Base-by-base conservation (phyloP, 2,797 vertebrate genomes). In the Brotula barbata region DNA sequence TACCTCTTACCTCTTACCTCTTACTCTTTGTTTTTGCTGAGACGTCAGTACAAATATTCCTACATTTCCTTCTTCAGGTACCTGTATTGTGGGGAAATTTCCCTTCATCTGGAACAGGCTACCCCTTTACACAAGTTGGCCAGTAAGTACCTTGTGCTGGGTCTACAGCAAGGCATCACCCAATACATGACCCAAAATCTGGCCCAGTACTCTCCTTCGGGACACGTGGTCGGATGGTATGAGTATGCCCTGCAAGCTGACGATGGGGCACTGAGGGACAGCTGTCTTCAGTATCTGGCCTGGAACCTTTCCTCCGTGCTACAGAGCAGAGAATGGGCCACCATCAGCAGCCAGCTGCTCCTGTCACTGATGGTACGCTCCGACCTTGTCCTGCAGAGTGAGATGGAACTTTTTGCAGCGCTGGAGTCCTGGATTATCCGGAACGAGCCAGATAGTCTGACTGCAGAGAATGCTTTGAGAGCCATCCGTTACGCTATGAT, bases 401-500 rank as follows among this genome's bases (percentile, higher is more conserved):
- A 98, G 82, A 77, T 93, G 85, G 95, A 97, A 89, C 91, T 98
- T 44, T 97, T 94, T 21, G 87, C 89, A 0, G 95, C 92, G 0
- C 87, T 98, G 58, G 95, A 98, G 85, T 76, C 82, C 16, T 98
- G 96, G 96, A 90, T 97, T 53, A 64, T 75, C 19, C 90, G 87
- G 7, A 90, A 90, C 36, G 82, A 92, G 34, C 95, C 94, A 0
- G 89, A 94, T 0, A 73, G 70, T 0, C 43, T 90, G 1, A 92
- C 94, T 0, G 93, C 89, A 0, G 94, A 96, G 75, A 89, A 90
- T 8, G 90, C 94, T 0, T 76, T 98, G 63, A 89, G 94, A 0
- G 84, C 93, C 0, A 89, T 98, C 63, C 95, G 96, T 17, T 98
- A 96, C 23, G 93, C 94, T 56, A 97, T 98, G 96, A 97, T 98